Percentiles rank a stretch among this genome's conserved stretches.
phyloP scores from a whole-genome alignment of 2,888 invertebrate genomes.

The Ophion obscuratus region DNA sequence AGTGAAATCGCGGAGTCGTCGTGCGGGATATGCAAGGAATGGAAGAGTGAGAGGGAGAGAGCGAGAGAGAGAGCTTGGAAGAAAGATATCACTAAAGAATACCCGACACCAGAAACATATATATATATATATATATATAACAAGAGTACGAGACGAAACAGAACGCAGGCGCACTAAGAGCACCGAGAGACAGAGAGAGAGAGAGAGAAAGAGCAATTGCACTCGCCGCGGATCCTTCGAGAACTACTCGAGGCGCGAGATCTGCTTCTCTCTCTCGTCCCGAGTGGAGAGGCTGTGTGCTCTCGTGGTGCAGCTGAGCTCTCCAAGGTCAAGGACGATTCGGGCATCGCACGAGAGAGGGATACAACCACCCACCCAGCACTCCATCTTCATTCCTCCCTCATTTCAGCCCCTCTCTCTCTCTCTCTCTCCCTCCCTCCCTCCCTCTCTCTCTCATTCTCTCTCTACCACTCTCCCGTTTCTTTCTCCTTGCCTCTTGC shows the following conservation, averaged over 20 bases:
- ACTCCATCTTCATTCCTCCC: neutral
- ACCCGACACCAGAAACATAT: too few relatives aligned
- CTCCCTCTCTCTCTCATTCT: constrained; percentile 20
- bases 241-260: constrained; percentile 61
- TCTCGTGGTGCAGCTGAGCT: constrained; percentile 69
- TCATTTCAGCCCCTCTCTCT: neutral
- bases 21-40: constrained; percentile 17
- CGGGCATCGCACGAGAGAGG: constrained; percentile 56
- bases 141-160: neutral
- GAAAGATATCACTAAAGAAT: constrained; percentile 1
- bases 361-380: constrained; percentile 38
- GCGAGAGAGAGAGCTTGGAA: neutral
- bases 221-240: constrained; percentile 69
- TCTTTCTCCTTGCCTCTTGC: constrained; percentile 23
- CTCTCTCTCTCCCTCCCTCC: constrained; percentile 23
- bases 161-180: constrained; percentile 50
- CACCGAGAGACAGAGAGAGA: constrained; percentile 3
- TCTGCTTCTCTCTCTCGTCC: constrained; percentile 22
- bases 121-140: too few relatives aligned
- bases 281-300: constrained; percentile 48
- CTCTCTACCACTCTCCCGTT: neutral
- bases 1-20: constrained; percentile 12
- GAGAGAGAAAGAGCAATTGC: constrained; percentile 61
- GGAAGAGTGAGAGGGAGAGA: constrained; percentile 25
- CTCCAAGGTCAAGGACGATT: constrained; percentile 78